Percentiles rank a stretch among this genome's conserved stretches.
Conservation (phyloP, 2,113 vertebrate genomes). For the Octodon degus region DNA sequence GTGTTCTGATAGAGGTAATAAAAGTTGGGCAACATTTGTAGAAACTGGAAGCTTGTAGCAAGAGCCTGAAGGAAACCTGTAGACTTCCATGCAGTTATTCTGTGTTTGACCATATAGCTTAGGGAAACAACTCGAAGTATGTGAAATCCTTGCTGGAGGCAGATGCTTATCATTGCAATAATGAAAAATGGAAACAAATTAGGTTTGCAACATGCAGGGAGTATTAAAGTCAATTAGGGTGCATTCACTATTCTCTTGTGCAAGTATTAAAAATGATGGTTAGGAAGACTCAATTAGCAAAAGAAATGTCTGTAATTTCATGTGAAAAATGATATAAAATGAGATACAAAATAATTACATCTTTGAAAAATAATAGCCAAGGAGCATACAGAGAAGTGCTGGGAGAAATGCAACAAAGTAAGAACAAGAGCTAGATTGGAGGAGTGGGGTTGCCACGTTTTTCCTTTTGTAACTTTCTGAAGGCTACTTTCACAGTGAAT, state of each 20-base stretch:
- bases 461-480: neutral
- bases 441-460: neutral
- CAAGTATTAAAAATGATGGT: constrained; percentile 33
- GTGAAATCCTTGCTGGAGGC: neutral
- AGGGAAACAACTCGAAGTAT: constrained; percentile 53
- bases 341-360: constrained; percentile 12
- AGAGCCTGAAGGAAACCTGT: constrained; percentile 7
- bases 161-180: constrained; percentile 56
- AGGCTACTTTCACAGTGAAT: neutral
- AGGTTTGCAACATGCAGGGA: neutral
- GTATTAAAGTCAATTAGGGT: constrained; percentile 49
- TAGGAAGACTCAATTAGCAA: constrained; percentile 28
- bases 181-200: constrained; percentile 64
- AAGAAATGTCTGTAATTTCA: constrained; percentile 55
- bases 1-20: neutral
- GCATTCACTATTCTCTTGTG: neutral
- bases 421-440: neutral
- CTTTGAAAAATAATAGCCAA: constrained; percentile 17
- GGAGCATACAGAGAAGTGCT: neutral
- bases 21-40: neutral
- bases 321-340: constrained; percentile 54
- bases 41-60: constrained; percentile 4
- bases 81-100: neutral
- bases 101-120: constrained; percentile 33
- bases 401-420: neutral